Base-by-base conservation (phyloP, 2,113 vertebrate species). In the Pardalotus punctatus region DNA sequence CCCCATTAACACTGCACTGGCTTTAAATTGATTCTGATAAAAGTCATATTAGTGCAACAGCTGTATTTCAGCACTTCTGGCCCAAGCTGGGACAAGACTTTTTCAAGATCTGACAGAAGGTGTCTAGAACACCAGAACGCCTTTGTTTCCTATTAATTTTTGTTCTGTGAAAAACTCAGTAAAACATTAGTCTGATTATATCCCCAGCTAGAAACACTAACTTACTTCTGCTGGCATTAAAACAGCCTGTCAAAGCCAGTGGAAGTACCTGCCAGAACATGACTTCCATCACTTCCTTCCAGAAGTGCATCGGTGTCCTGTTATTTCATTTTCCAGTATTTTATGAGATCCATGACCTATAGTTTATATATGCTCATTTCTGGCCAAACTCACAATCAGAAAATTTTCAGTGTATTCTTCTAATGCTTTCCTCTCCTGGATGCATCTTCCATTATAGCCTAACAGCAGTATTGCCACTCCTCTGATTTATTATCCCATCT, bases 251-350 rank as follows among this genome's bases (percentile, higher is more conserved):
- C 66, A 87, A 93, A 91, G 91, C 93, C 91, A 95, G 70, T 25
- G 38, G 74, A 81, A 91, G 27, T 12, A 29, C 33, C 73, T 93
- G 91, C 89, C 87, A 89, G 89, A 91, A 77, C 17, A 12, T 53
- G 57, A 69, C 64, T 95, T 72, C 85, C 88, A 90, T 50, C 80
- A 64, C 66, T 97, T 93, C 90, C 90, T 90, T 89, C 80, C 91
- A 80, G 54, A 72, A 90, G 61, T 51, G 31, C 64, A 90, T 45
- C 38, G 21, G 54, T 50, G 64, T 79, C 38, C 86, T 90, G 73
- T 85, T 93, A 81, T 36, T 96, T 66, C 50, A 33, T 61, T 93
- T 93, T 76, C 61, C 91, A 81, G 70, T 61, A 57, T 72, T 95
- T 85, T 77, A 93, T 12, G 22, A 56, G 67, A 89, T 22, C 42